A percentile compares a stretch with the other conserved stretches of the same genome.
phyloP scores from a whole-genome alignment of 2,888 invertebrate species.

The Drosophila stalkeri region DNA sequence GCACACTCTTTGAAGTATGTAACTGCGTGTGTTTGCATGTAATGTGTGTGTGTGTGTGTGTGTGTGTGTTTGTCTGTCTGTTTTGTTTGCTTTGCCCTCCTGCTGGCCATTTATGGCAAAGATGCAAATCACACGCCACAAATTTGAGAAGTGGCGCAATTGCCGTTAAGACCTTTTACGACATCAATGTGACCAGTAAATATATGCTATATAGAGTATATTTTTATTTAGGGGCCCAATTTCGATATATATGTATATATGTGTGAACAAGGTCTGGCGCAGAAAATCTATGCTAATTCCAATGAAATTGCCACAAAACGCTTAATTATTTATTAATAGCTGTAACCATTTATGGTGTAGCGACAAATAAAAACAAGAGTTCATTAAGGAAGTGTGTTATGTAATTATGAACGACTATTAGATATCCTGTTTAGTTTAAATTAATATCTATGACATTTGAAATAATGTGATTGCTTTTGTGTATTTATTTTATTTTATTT shows the following conservation, averaged over 20 bases:
- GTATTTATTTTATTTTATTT: too few species aligned
- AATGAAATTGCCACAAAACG: constrained; percentile 55
- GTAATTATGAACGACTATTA: neutral
- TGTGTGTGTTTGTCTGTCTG: neutral
- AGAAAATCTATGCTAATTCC: constrained; percentile 67
- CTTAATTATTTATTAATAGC: constrained; percentile 53
- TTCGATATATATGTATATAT: constrained; percentile 16
- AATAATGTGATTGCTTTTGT: neutral
- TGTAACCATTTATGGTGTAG: constrained; percentile 45
- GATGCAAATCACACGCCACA: constrained; percentile 68
- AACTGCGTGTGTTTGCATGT: neutral
- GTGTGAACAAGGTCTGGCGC: constrained; percentile 42
- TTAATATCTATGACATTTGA: neutral
- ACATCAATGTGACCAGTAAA: constrained; percentile 32
- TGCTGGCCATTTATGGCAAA: constrained; percentile 48
- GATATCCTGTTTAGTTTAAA: constrained; percentile 13
- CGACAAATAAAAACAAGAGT: constrained; percentile 14
- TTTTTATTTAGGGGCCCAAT: constrained; percentile 1
- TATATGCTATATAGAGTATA: constrained; percentile 1
- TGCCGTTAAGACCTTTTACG: constrained; percentile 63
- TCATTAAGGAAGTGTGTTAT: constrained; percentile 17
- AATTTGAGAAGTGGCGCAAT: constrained; percentile 66
- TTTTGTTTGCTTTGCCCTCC: constrained; percentile 21
- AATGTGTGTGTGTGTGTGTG: neutral
- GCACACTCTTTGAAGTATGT: constrained; percentile 17